Conservation (phyloP, 1,140 invertebrate species). For the Trialeurodes vaporariorum region DNA sequence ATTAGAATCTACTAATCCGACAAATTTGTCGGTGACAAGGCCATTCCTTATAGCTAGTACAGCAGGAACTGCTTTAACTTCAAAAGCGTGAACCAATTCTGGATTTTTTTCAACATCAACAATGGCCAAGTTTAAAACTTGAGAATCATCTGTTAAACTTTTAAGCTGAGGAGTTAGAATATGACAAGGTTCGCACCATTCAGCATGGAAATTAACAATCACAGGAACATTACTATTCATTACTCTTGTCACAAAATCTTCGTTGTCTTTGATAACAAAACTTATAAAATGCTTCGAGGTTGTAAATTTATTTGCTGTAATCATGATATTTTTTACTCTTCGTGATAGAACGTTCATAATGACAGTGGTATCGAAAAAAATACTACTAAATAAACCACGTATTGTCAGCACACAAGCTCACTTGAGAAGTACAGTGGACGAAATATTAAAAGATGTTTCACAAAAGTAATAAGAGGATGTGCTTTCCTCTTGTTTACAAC, state of each 20-base stretch:
- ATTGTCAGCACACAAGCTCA: too few relatives aligned
- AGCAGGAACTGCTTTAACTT: conserved; percentile 83
- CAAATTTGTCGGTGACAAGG: conserved; percentile 80
- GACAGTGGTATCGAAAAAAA: not conserved
- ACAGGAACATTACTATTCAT: conserved; percentile 70
- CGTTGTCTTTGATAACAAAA: conserved; percentile 43
- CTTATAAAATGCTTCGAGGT: conserved; percentile 28
- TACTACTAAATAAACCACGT: conserved; percentile 11
- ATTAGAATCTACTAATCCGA: conserved; percentile 49
- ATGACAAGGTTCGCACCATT: conserved; percentile 95
- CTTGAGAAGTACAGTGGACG: too few relatives aligned
- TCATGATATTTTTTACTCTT: conserved; percentile 15
- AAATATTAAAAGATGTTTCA: too few relatives aligned
- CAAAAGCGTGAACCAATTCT: conserved; percentile 67
- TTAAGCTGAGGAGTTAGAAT: conserved; percentile 82
- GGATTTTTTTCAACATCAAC: conserved; percentile 84
- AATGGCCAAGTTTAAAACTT: conserved; percentile 73
- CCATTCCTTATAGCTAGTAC: conserved; percentile 81
- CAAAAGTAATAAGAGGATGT: too few relatives aligned
- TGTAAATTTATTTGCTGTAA: conserved; percentile 14
- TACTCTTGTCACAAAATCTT: conserved; percentile 47
- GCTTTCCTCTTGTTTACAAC: too few relatives aligned
- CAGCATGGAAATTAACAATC: conserved; percentile 76
- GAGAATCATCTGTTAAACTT: conserved; percentile 59
- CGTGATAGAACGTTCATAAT: conserved; percentile 14